Evolutionary conservation across 2,888 invertebrate species (phyloP).

Genomic region (Torymus texanus): DNA sequence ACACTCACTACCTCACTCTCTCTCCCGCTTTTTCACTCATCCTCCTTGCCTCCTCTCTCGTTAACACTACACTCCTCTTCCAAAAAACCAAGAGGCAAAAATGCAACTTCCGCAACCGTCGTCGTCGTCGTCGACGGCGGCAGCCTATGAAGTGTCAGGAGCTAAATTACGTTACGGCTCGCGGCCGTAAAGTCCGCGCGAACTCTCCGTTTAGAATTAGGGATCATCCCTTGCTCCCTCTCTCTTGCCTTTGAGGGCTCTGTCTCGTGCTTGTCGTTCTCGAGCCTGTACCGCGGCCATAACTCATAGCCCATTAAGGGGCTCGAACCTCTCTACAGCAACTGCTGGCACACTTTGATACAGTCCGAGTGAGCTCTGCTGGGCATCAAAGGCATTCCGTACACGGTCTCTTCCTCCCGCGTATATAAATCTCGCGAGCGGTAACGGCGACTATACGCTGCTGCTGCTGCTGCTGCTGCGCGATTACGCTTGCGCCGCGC

Average conservation of each 20-base stretch:
- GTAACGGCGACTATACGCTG: neutral
- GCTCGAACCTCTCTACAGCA: neutral
- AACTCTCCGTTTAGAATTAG: conserved; percentile 60
- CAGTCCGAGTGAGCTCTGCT: conserved; percentile 59
- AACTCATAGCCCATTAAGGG: conserved; percentile 74
- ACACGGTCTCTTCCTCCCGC: conserved; percentile 59
- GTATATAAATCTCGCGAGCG: conserved; percentile 63
- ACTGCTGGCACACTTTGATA: conserved; percentile 70
- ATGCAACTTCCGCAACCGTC: conserved; percentile 1
- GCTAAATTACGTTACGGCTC: conserved; percentile 60
- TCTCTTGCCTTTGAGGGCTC: conserved; percentile 36
- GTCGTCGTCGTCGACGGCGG: conserved; percentile 21
- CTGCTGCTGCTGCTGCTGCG: no score
- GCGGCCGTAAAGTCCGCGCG: conserved; percentile 58
- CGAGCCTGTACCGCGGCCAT: conserved; percentile 60
- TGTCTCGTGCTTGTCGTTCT: conserved; percentile 14
- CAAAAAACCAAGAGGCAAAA: neutral
- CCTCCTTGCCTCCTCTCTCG: conserved; percentile 7
- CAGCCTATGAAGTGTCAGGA: conserved; percentile 58
- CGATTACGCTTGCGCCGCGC: conserved; percentile 26
- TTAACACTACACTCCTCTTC: conserved; percentile 9
- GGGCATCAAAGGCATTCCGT: conserved; percentile 72
- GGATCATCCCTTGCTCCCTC: conserved; percentile 42
- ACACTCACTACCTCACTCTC: neutral
- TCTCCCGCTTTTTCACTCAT: neutral